A percentile compares a stretch with the other conserved stretches of the same genome.
These are phyloP conservation scores for Mesembrinibis cayennensis DNA, from an alignment of 2,113 vertebrate genomes.

Conservation along the genomic window DNA sequence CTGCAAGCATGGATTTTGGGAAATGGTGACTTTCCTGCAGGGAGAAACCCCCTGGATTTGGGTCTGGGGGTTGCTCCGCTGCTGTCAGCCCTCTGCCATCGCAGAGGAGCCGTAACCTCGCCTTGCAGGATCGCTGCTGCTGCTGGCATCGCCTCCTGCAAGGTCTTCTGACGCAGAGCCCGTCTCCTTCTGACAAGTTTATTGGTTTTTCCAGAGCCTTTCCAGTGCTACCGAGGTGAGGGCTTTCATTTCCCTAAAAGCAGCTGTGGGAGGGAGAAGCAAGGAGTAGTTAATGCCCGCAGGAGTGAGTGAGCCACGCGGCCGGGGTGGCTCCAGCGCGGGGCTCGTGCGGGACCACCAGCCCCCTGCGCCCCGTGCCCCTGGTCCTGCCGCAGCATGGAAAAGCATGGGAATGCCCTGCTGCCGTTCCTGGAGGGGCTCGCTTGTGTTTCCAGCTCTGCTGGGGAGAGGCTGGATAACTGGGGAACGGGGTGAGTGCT, in stretches of 20 bases:
- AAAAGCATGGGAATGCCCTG: background rate
- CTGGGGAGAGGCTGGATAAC: background rate
- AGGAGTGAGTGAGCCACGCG: accelerated
- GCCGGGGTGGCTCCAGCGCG: background rate
- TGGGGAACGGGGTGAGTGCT: background rate
- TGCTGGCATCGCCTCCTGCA: background rate
- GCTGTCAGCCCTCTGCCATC: background rate
- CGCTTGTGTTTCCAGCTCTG: background rate
- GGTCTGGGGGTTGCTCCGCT: background rate
- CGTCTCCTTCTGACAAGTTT: background rate
- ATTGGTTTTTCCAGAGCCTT: background rate
- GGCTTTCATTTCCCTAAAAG: background rate
- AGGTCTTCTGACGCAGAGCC: background rate
- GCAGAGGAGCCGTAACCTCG: background rate
- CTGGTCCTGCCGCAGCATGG: background rate
- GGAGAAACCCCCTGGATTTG: background rate
- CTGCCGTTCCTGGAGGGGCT: background rate
- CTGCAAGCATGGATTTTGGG: background rate
- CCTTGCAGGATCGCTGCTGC: background rate
- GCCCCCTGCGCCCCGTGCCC: background rate
- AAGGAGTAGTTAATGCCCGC: background rate
- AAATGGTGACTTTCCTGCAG: background rate
- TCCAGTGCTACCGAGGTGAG: background rate
- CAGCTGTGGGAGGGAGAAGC: background rate
- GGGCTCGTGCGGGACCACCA: background rate